Evolutionary conservation across 2,797 vertebrate species (phyloP), one percentile per base, ranked within the genome.

Genomic region (Enteromius argenteus): DNA sequence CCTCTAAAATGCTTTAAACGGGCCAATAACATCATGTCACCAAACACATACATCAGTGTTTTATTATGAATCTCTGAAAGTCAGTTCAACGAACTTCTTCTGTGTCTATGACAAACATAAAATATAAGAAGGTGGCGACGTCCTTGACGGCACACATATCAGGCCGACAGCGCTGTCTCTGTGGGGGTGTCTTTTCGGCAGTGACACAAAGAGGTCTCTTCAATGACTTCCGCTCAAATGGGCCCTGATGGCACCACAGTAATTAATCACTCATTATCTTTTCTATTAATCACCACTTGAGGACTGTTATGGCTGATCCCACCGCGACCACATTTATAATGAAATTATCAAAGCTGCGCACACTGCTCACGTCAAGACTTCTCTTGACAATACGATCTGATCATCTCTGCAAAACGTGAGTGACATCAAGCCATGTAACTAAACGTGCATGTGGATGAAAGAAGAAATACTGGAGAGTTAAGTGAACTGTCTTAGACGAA

Each of bases 221-320:
- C 85, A 84, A 80, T 87, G 82, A 66, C 73, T 87, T 84, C 79
- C 69, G 14, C 83, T 73, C 32, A 84, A 81, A 78, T 32, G 56
- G 86, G 30, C 66, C 78, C 76, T 6, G 80, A 77, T 75, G 79
- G 66, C 66, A 44, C 79, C 66, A 73, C 42, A 14, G 76, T 86
- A 88, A 86, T 86, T 86, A 88, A 88, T 86, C 71, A 83, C 81
- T 73, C 76, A 85, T 86, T 86, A 88, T 88, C 76, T 83, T 77
- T 83, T 85, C 64, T 78, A 83, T 86, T 86, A 86, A 85, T 73
- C 81, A 73, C 66, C 82, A 87, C 72, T 71, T 62, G 83, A 85
- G 49, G 42, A 66, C 67, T 71, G 81, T 72, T 79, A 66, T 23
- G 71, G 73, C 58, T 85, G 81, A 85, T 81, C 81, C 78, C 73